Conservation (phyloP, 2,113 vertebrate genomes). For the Caloenas nicobarica region DNA sequence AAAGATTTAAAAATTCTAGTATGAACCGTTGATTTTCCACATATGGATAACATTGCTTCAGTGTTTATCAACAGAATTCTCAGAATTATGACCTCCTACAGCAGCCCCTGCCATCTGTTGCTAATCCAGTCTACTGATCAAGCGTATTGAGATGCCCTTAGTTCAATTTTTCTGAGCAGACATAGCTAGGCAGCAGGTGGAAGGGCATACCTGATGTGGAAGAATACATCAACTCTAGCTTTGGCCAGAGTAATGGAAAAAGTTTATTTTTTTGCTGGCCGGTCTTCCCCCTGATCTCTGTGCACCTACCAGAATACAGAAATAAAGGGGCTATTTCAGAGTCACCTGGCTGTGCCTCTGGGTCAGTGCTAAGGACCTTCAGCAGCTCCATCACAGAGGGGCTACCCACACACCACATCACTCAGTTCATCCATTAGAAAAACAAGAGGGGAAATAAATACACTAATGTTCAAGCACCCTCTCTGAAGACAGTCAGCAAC, state of each 20-base stretch:
- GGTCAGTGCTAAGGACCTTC: background rate
- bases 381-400: background rate
- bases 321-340: background rate
- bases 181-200: background rate
- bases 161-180: background rate
- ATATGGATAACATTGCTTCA: slow-evolving; percentile 54
- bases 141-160: background rate
- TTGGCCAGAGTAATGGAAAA: background rate
- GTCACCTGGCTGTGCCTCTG: background rate
- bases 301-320: background rate
- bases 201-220: background rate
- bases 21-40: slow-evolving; percentile 61
- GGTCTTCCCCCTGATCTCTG: background rate
- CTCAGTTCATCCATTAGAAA: background rate
- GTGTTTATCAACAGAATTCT: background rate
- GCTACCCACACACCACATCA: background rate
- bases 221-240: background rate
- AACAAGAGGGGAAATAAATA: background rate
- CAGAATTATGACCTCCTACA: background rate
- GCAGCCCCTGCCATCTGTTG: background rate
- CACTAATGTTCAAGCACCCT: background rate
- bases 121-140: background rate
- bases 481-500: background rate
- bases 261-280: background rate
- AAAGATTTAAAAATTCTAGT: background rate